These are phyloP conservation scores for Drosophila santomea DNA, from an alignment of 1,140 invertebrate genomes.

Conservation along the genomic window DNA sequence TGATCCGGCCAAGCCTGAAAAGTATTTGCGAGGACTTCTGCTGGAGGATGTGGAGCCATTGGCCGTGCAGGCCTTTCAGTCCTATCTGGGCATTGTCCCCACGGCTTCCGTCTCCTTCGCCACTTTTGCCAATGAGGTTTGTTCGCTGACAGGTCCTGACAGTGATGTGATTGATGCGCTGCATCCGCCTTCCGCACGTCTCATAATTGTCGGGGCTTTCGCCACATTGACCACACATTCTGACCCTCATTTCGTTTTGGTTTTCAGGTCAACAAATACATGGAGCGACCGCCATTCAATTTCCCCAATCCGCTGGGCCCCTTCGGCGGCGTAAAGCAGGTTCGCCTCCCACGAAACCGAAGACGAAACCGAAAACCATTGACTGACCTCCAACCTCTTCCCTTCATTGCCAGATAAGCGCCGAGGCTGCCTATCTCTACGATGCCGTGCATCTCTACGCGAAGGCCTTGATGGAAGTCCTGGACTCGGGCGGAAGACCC, in stretches of 20 bases:
- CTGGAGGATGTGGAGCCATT: constrained; percentile 86
- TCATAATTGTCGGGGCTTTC: constrained; percentile 28
- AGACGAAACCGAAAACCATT: constrained; percentile 1
- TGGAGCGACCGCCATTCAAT: constrained; percentile 93
- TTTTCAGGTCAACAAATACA: constrained; percentile 89
- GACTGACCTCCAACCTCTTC: constrained; percentile 14
- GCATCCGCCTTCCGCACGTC: constrained; percentile 11
- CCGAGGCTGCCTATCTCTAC: constrained; percentile 96
- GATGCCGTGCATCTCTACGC: constrained; percentile 95
- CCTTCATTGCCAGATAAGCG: constrained; percentile 88
- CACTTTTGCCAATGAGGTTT: constrained; percentile 88
- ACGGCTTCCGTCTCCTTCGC: constrained; percentile 89
- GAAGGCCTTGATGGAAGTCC: constrained; percentile 88
- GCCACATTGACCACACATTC: constrained; percentile 39
- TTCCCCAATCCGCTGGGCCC: constrained; percentile 91
- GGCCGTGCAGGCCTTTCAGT: constrained; percentile 87
- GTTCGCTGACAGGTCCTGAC: constrained; percentile 17
- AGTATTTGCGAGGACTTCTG: constrained; percentile 91
- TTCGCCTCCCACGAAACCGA: constrained; percentile 77
- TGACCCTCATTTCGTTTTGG: constrained; percentile 12
- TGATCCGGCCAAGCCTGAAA: constrained; percentile 89
- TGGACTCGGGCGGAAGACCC: constrained; percentile 88
- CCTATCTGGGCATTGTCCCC: constrained; percentile 90
- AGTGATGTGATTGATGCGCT: constrained; percentile 41
- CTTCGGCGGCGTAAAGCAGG: constrained; percentile 90